Base-by-base conservation (phyloP, 1,140 invertebrate genomes). In the Bombyx mori region DNA sequence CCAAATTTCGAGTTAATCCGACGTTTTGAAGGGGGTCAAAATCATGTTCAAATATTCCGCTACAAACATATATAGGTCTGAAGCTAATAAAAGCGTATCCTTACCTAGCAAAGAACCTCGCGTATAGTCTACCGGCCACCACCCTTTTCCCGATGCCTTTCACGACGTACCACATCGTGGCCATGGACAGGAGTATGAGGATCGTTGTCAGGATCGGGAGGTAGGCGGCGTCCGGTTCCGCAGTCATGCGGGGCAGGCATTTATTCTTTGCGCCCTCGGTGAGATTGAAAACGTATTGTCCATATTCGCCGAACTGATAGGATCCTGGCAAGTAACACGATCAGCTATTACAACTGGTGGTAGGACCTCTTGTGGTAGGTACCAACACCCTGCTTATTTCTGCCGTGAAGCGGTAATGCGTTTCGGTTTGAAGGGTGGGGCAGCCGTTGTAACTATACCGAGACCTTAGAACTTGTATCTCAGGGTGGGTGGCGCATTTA, bases 151-250 rank as follows among this genome's bases (percentile, higher is more conserved):
- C 82, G 6, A 86, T 82, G 0, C 75, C 85, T 54, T 89, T 89
- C 6, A 87, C 66, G 52, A 88, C 69, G 56, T 89, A 89, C 85
- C 86, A 89, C 1, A 88, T 68, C 1, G 86, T 88, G 2, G 88
- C 86, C 76, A 89, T 84, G 8, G 79, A 77, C 57, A 89, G 57
- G 12, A 88, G 65, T 6, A 79, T 79, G 7, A 89, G 82, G 0
- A 84, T 75, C 0, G 80, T 77, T 0, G 80, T 86, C 44, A 89
- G 69, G 7, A 88, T 77, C 6, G 88, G 88, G 8, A 89, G 73
- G 46, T 68, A 75, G 7, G 82, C 77, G 3, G 86, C 88, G 50
- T 89, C 88, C 0, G 88, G 88, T 61, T 89, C 80, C 22, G 84
- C 83, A 0, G 75, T 84, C 75, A 88, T 86, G 7, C 67, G 68